Base-by-base conservation (phyloP, 2,888 invertebrate genomes). In the Orchesella flavescens region DNA sequence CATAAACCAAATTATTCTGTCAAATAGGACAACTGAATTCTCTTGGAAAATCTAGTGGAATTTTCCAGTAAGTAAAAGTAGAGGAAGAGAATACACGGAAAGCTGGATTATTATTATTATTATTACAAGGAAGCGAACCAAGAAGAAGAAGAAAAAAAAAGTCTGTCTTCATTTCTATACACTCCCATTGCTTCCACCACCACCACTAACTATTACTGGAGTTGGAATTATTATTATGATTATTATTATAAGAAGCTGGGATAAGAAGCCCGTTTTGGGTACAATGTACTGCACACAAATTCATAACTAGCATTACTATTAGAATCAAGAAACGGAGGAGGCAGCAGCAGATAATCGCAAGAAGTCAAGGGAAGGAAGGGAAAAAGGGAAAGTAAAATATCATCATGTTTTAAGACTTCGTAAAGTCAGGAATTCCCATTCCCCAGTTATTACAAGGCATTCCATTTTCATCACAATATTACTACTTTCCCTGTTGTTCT, bases 1-100 rank as follows among this genome's bases (percentile, higher is more conserved):
- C 79, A 79, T 79, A 79, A 79, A 79, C 79, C 79, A 79, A 79
- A 79, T 79, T 79, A 79, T 79, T 79, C 79, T 79, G 79, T 79
- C 79, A 79, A 79, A 79, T 71, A 79, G 79, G 72, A 79, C 79
- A 79, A 73, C 79, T 73, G 73, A 79, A 79, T 79, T 79, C 79
- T 73, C 65, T 57, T 24, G 66, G 73, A 73, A 79, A 79, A 79
- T 73, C 79, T 79, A 66, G 66, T 79, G 72, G 73, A 79, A 79
- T 79, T 69, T 73, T 73, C 72, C 13, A 53, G 55, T 44, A 23
- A 71, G 59, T 34, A 65, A 79, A 55, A 57, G 55, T 63, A 53
- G 13, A 63, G 63, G 63, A 34, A 34, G 34, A 43, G 65, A 65
- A 21, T n/a, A 19, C 9, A 15, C 7, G 34, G 24, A 34, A 23